These are phyloP conservation scores for Garra rufa DNA, from an alignment of 2,113 vertebrate species.

Conservation along the genomic window DNA sequence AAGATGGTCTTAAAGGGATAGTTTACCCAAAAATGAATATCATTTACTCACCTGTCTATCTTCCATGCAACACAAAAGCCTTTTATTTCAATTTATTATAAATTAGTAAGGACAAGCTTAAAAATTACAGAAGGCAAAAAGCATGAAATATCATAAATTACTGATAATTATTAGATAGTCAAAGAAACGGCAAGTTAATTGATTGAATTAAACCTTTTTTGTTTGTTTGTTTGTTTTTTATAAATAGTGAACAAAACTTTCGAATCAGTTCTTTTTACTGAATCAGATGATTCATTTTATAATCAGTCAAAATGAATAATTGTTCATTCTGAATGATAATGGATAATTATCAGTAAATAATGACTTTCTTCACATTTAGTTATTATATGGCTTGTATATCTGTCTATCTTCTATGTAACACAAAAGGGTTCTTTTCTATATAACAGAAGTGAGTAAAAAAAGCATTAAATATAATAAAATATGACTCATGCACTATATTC, in stretches of 20 bases:
- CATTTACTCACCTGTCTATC: neutral
- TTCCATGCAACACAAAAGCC: neutral
- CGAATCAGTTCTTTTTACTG: no score
- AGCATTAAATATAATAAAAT: neutral
- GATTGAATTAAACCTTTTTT: no score
- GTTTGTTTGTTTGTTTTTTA: no score
- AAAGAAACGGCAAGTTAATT: no score
- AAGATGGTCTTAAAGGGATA: constrained; percentile 11
- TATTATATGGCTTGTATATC: neutral
- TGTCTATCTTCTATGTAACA: neutral
- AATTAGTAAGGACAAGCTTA: neutral
- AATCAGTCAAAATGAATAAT: no score
- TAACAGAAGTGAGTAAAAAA: neutral
- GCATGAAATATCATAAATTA: neutral
- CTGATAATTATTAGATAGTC: neutral
- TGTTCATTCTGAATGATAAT: no score
- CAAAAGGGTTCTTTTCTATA: neutral
- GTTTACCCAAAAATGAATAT: neutral
- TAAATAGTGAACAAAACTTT: no score
- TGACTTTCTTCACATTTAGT: no score
- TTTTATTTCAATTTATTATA: neutral
- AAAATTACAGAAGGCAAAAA: neutral
- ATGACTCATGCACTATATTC: neutral
- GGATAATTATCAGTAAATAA: no score
- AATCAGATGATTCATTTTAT: no score